Base-by-base conservation (phyloP, 2,888 invertebrate genomes). In the Toxonevra muliebris region DNA sequence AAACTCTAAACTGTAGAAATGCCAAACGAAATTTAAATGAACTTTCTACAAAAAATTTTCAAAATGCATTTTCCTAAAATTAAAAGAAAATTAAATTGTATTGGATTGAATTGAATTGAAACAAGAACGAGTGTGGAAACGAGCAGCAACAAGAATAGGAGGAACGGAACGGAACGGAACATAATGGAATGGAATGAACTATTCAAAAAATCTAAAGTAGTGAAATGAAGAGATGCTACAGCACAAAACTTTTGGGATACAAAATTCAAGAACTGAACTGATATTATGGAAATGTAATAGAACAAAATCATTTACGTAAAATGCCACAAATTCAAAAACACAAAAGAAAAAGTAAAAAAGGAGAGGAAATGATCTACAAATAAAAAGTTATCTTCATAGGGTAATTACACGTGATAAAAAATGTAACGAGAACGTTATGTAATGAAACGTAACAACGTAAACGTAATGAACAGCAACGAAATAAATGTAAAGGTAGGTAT, bases 111-210 rank as follows among this genome's bases (percentile, higher is more conserved):
- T n/a, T 3, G 48, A 9, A 57, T 48, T 61, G 48, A 61, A 61
- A 61, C 61, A 20, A 50, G 50, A 61, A 61, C 40, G 60, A 19
- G 19, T 19, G 43, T 45, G 19, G 43, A 19, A 15, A 41, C n/a
- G 40, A 17, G 30, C 20, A 58, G 41, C 15, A 54, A 58, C 15
- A 17, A 41, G 41, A 58, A 58, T 13, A 42, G 41, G 15, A 58
- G 12, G n/a, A 58, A n/a, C 42, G 42, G 10, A 58, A 41, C 12
- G 12, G n/a, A 58, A n/a, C 42, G 42, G 10, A 58, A 41, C 12
- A 41, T 13, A 20, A 57, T 41, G 12, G n/a, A 58, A n/a, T 15
- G 42, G 10, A 58, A 41, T 3, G 42, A 40, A 58, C 19, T 19
- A 54, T 20, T 20, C 54, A 54, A 54, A 11, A 20, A 17, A 19